Conservation (phyloP, 2,113 vertebrate genomes). For the Acrocephalus arundinaceus region DNA sequence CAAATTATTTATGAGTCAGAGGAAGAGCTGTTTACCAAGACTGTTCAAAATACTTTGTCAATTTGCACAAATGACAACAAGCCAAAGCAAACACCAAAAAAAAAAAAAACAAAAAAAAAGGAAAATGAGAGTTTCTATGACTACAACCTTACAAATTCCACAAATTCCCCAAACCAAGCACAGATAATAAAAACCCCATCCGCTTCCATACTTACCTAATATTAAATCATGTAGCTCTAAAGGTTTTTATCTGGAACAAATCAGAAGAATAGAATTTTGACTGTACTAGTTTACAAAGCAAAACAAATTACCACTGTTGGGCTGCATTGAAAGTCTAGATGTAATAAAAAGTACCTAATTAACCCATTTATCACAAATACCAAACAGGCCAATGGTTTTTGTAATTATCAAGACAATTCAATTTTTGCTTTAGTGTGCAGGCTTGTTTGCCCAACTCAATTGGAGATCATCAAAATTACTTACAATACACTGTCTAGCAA, state of each 20-base stretch:
- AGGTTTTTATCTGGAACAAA: constrained; percentile 28
- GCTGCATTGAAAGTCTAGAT: constrained; percentile 2
- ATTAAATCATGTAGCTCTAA: background rate
- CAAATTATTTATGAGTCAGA: background rate
- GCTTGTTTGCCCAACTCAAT: constrained; percentile 65
- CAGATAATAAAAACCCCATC: background rate
- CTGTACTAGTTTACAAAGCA: constrained; percentile 23
- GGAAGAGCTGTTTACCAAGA: background rate
- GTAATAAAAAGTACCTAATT: constrained; percentile 66
- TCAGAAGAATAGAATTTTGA: constrained; percentile 19
- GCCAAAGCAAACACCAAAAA: background rate
- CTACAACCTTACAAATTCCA: background rate
- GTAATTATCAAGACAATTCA: constrained; percentile 75
- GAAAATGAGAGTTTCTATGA: background rate
- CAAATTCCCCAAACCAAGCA: background rate
- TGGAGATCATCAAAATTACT: constrained; percentile 75
- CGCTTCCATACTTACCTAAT: background rate
- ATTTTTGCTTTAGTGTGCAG: constrained; percentile 70
- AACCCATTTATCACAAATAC: constrained; percentile 73
- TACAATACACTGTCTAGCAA: constrained; percentile 73
- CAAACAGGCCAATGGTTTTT: constrained; percentile 69
- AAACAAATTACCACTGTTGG: constrained; percentile 64
- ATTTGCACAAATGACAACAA: background rate
- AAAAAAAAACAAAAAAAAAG: background rate
- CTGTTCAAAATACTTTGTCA: background rate